Base-by-base conservation (phyloP, 2,797 vertebrate species). In the Macrochelys suwanniensis region DNA sequence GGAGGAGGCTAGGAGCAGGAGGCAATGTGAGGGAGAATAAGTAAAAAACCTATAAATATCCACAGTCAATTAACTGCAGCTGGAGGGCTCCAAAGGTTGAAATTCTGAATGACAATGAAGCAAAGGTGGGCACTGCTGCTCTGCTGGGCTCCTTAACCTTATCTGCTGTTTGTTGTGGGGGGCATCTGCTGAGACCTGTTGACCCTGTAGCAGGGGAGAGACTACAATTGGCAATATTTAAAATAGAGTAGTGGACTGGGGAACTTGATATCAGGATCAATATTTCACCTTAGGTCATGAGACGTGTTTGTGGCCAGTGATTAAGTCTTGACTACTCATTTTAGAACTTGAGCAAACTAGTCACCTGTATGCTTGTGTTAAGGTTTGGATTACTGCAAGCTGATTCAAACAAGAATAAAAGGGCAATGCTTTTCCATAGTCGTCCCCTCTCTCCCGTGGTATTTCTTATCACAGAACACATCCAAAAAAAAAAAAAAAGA, bases 131-230 rank as follows among this genome's bases (percentile, higher is more conserved):
- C 16, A 33, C 80, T 12, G 2, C 17, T 6, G 61, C 57, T 71
- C 82, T 71, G 74, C 37, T 71, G 65, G 10, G 37, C 21, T 13
- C 33, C 33, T 7, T 65, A n/a, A n/a, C 15, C 33, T n/a, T 65
- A 65, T 19, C 33, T 65, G 61, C 61, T n/a, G 3, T n/a, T 31
- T 23, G 17, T 0, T 0, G 11, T 0, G 0, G 8, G n/a, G 4
- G 19, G 2, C 16, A 19, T 6, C 74, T 92, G 28, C 8, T n/a
- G 2, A 5, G 17, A 1, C 51, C 25, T 85, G 31, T 0, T 0
- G 3, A 26, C 25, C 74, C 28, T 10, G 59, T 61, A 33, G 13
- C 31, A 33, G 31, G 31, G 59, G 57, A 16, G 59, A 33, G 59
- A 61, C 31, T 33, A 61, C 33, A 33, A 61, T 33, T 61, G 26